Percentiles rank a stretch among this genome's conserved stretches.
phyloP scores from a whole-genome alignment of 2,888 invertebrate genomes.

The Cheilosia pagana region DNA sequence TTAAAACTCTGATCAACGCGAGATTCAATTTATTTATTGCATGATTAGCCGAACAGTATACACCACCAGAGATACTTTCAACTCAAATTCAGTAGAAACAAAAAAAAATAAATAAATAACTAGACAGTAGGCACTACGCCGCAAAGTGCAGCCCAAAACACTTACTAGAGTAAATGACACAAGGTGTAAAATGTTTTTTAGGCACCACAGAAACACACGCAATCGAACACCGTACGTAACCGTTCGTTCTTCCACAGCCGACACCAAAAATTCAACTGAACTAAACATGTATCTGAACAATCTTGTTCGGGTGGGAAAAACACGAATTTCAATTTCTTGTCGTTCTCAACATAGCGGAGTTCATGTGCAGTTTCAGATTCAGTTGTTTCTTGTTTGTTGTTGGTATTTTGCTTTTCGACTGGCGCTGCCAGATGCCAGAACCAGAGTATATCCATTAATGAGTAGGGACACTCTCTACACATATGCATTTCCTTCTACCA shows the following conservation, averaged over 20 bases:
- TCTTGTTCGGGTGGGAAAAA: slow-evolving; percentile 68
- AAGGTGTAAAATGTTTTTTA: slow-evolving; percentile 25
- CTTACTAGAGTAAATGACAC: slow-evolving; percentile 45
- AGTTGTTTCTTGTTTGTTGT: slow-evolving; percentile 8
- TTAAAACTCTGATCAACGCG: background rate
- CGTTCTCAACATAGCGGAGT: slow-evolving; percentile 69
- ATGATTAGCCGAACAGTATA: slow-evolving; percentile 7
- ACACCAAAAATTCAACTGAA: slow-evolving; percentile 69
- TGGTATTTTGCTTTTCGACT: slow-evolving; percentile 2
- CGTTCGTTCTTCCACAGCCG: slow-evolving; percentile 47
- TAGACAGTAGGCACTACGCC: slow-evolving; percentile 33
- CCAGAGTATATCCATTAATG: too few species aligned
- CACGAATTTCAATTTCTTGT: slow-evolving; percentile 69
- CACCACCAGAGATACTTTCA: slow-evolving; percentile 15
- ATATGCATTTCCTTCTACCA: too few species aligned
- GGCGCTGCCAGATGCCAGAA: too few species aligned
- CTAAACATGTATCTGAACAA: slow-evolving; percentile 70
- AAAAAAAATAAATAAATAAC: slow-evolving; percentile 3
- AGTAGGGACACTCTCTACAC: too few species aligned
- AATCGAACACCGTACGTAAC: slow-evolving; percentile 5
- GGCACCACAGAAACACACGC: slow-evolving; percentile 31
- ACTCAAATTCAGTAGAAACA: slow-evolving; percentile 15
- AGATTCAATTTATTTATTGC: slow-evolving; percentile 25
- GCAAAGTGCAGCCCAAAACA: slow-evolving; percentile 40
- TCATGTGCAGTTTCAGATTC: too few species aligned